A percentile compares a stretch with the other conserved stretches of the same genome.
phyloP scores from a whole-genome alignment of 2,888 invertebrate species.

The Cerceris ruficornis region DNA sequence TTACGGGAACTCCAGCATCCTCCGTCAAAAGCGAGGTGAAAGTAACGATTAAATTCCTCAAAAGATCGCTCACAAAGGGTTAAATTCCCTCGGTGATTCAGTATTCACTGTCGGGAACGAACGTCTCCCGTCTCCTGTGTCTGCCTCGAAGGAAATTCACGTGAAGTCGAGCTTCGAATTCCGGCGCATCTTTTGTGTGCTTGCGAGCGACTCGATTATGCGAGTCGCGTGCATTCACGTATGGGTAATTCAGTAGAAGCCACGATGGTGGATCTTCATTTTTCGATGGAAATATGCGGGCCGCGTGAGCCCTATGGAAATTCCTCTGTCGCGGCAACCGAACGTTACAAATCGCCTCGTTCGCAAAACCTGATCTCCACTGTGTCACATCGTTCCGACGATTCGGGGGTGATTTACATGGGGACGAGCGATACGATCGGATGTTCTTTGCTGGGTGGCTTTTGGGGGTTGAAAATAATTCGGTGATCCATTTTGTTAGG shows the following conservation, averaged over 20 bases:
- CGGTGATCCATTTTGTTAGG: no score
- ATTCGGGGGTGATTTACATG: constrained; percentile 14
- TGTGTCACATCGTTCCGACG: neutral
- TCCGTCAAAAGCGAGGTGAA: no score
- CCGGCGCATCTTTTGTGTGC: constrained; percentile 4
- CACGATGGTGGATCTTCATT: constrained; percentile 16
- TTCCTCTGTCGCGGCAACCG: constrained; percentile 1
- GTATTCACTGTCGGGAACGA: no score
- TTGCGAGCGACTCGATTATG: constrained; percentile 30
- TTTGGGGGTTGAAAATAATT: no score
- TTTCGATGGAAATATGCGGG: constrained; percentile 5
- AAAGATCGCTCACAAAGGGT: no score
- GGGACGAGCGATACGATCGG: no score
- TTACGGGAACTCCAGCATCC: no score
- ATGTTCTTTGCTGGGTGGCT: no score
- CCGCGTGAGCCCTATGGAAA: constrained; percentile 21
- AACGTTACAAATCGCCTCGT: neutral
- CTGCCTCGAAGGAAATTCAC: neutral
- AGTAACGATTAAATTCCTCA: no score
- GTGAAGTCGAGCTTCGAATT: neutral
- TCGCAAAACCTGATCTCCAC: neutral
- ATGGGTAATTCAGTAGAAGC: constrained; percentile 11
- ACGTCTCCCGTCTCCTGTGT: neutral
- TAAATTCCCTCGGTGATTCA: no score
- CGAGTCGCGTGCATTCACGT: constrained; percentile 23